phyloP scores from a whole-genome alignment of 2,797 vertebrate species.

The Brotula barbata region DNA sequence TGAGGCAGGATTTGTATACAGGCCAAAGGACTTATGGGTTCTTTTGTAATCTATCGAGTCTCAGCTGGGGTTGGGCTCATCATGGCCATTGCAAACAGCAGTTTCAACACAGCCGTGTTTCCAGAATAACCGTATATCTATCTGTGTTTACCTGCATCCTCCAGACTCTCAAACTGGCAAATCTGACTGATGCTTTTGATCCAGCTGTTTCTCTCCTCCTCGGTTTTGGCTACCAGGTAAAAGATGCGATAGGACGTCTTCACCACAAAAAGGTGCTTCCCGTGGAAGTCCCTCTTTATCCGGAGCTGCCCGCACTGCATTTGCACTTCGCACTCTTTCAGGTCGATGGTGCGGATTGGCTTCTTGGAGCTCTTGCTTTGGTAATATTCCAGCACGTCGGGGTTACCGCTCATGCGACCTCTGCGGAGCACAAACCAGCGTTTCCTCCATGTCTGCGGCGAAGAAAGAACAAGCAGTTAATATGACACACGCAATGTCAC shows the following conservation, averaged over 20 bases:
- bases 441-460: conserved; percentile 90
- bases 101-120: neutral
- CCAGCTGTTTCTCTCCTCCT: conserved; percentile 96
- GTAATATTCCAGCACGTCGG: conserved; percentile 96
- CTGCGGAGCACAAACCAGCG: conserved; percentile 96
- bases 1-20: too few relatives aligned
- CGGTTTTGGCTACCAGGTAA: conserved; percentile 96
- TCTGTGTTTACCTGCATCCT: conserved; percentile 83
- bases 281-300: conserved; percentile 88
- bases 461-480: conserved; percentile 25
- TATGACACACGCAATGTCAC: neutral
- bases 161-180: conserved; percentile 86
- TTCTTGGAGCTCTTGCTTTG: conserved; percentile 89
- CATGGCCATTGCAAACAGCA: neutral
- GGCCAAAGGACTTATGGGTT: too few relatives aligned
- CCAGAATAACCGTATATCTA: neutral
- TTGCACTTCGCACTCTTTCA: conserved; percentile 90
- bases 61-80: neutral
- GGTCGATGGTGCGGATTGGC: conserved; percentile 92
- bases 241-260: conserved; percentile 90
- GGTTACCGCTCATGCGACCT: conserved; percentile 95
- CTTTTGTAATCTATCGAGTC: too few relatives aligned
- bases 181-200: conserved; percentile 92
- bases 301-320: conserved; percentile 85
- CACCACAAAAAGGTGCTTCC: conserved; percentile 92